Evolutionary conservation across 2,888 invertebrate genomes (phyloP).

Genomic region (Dryobota labecula): DNA sequence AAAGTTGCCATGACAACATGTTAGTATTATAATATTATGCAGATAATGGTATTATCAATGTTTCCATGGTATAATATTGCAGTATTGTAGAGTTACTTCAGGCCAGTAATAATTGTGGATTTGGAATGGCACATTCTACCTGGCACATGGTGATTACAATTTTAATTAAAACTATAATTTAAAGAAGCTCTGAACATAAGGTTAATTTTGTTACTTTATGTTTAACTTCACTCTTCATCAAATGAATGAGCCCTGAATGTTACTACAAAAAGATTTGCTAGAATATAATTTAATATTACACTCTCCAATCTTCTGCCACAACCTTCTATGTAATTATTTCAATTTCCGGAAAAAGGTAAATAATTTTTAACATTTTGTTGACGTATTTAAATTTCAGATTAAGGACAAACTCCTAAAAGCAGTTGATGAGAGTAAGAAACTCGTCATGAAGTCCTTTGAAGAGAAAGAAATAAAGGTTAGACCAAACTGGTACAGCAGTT

Average conservation of each 20-base stretch:
- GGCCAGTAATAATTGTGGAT: constrained; percentile 1
- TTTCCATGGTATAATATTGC: constrained; percentile 22
- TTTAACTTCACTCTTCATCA: neutral
- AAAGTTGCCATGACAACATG: constrained; percentile 50
- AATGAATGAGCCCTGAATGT: neutral
- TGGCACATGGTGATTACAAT: constrained; percentile 40
- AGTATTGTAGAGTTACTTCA: neutral
- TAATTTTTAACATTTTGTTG: neutral
- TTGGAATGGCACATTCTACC: constrained; percentile 40
- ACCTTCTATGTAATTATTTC: neutral
- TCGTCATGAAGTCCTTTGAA: constrained; percentile 87
- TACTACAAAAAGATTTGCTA: no score
- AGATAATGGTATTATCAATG: constrained; percentile 1
- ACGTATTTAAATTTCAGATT: constrained; percentile 75
- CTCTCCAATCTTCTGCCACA: neutral
- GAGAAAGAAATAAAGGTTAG: constrained; percentile 83
- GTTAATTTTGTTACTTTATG: neutral
- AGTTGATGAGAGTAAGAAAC: constrained; percentile 88
- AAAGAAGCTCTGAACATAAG: neutral
- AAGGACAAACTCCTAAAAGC: constrained; percentile 88
- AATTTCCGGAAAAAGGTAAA: neutral
- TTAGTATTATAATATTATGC: constrained; percentile 6
- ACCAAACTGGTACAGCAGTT: constrained; percentile 84
- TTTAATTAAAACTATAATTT: neutral
- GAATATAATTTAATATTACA: neutral